Percentiles rank a stretch among this genome's conserved stretches.
Evolutionary conservation across 2,113 vertebrate species (phyloP).

Genomic region (Sula dactylatra): DNA sequence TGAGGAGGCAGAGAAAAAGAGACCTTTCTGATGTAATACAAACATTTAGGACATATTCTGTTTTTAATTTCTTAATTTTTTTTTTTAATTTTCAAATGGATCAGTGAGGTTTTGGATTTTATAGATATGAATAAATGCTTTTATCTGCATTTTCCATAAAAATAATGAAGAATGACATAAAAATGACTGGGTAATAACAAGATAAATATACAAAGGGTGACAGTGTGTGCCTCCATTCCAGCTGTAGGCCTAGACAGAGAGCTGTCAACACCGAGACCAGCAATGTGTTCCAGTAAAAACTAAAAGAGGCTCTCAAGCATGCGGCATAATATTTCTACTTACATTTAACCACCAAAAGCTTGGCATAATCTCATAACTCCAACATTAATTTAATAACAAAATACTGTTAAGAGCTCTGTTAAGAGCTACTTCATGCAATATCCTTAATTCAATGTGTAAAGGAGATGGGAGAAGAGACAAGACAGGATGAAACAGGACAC

Average conservation of each 20-base stretch:
- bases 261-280: not conserved
- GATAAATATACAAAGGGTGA: not conserved
- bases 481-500: not conserved
- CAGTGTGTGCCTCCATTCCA: not conserved
- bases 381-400: not conserved
- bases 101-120: not conserved
- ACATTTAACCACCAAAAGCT: not conserved
- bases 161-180: not conserved
- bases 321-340: not conserved
- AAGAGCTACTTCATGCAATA: not conserved
- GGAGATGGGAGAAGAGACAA: not conserved
- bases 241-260: not conserved
- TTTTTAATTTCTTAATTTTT: not conserved
- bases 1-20: not conserved
- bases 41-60: not conserved
- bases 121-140: not conserved
- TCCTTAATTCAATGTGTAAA: not conserved
- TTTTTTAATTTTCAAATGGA: not conserved
- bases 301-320: not conserved
- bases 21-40: not conserved
- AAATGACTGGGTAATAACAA: not conserved
- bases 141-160: not conserved
- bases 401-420: not conserved
- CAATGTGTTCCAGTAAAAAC: not conserved
- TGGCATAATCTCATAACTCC: not conserved